phyloP scores from a whole-genome alignment of 2,797 vertebrate genomes.

The Ispidina lecontei region DNA sequence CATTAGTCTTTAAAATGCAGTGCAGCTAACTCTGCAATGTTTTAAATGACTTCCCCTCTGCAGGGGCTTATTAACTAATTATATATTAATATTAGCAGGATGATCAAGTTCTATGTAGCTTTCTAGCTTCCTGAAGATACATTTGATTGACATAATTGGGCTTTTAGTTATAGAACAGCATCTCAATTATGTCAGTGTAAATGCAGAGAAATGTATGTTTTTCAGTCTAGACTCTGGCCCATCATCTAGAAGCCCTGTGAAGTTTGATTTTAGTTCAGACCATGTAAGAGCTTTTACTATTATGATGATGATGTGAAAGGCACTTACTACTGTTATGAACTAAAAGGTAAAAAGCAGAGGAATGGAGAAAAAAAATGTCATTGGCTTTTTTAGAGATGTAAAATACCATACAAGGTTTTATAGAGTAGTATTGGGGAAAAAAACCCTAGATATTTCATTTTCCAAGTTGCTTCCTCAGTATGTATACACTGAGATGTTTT shows the following conservation, averaged over 20 bases:
- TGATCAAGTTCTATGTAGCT: constrained; percentile 36
- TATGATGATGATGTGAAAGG: not conserved
- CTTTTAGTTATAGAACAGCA: constrained; percentile 40
- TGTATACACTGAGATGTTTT: not conserved
- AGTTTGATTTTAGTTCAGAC: not conserved
- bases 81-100: constrained; percentile 46
- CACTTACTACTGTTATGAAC: not conserved
- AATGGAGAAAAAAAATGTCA: not conserved
- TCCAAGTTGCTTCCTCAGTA: not conserved
- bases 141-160: constrained; percentile 62
- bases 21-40: not conserved
- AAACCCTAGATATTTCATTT: not conserved
- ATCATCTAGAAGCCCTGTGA: not conserved
- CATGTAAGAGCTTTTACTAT: not conserved
- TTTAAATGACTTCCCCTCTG: constrained; percentile 38
- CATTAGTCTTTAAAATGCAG: constrained; percentile 36
- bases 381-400: not conserved
- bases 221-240: not conserved
- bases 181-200: constrained; percentile 17
- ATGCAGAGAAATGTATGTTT: not conserved
- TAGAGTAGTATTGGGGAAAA: not conserved
- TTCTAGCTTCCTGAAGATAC: constrained; percentile 48
- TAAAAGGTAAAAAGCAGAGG: not conserved
- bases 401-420: not conserved
- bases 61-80: constrained; percentile 50